A percentile compares a stretch with the other conserved stretches of the same genome.
Conservation (phyloP, 2,888 invertebrate genomes). For the Prosapia bicincta region DNA sequence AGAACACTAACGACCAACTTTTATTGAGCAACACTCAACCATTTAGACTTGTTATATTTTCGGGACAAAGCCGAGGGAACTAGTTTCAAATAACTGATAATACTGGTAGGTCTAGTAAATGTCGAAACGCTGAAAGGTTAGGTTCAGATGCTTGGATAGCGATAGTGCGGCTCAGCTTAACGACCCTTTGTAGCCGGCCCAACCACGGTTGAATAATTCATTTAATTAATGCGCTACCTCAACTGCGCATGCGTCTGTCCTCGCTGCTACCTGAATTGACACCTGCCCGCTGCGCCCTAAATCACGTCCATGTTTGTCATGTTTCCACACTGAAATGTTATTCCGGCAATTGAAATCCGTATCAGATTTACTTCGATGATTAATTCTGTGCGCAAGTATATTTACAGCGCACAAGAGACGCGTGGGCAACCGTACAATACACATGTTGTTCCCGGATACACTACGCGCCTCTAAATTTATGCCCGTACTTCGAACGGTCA, state of each 20-base stretch:
- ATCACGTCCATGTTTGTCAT: neutral
- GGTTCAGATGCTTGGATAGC: too few relatives aligned
- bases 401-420: neutral
- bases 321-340: neutral
- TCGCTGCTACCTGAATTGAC: neutral
- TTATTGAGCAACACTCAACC: too few relatives aligned
- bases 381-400: neutral
- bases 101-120: too few relatives aligned
- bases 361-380: neutral
- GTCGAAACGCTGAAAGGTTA: too few relatives aligned
- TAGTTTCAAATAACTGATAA: too few relatives aligned
- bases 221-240: neutral
- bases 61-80: too few relatives aligned
- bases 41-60: too few relatives aligned
- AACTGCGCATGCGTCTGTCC: neutral
- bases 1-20: too few relatives aligned
- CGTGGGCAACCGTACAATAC: neutral
- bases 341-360: neutral
- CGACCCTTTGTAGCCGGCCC: neutral
- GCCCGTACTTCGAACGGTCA: too few relatives aligned
- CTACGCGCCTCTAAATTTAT: too few relatives aligned
- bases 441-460: too few relatives aligned
- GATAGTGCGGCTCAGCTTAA: too few relatives aligned
- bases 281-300: neutral
- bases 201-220: neutral